phyloP scores from a whole-genome alignment of 2,113 vertebrate species.

The Trichomycterus rosablanca region DNA sequence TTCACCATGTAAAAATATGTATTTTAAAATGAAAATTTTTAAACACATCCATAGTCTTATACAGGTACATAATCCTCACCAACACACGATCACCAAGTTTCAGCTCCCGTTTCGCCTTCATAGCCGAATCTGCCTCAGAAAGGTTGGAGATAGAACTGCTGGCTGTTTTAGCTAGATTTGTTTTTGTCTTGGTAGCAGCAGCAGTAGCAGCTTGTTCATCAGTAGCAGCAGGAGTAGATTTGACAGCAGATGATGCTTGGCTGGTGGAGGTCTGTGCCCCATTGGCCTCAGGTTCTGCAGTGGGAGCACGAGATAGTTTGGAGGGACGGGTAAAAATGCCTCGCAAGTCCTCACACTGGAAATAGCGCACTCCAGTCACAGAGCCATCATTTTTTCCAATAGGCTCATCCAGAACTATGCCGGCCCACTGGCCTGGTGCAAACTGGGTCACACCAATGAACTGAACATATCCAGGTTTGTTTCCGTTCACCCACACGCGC shows the following conservation, averaged over 20 bases:
- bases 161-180: constrained; percentile 72
- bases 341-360: constrained; percentile 83
- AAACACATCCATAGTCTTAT: too few species aligned
- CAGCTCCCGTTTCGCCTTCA: constrained; percentile 80
- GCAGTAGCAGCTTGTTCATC: not conserved
- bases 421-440: constrained; percentile 93
- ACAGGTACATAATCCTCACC: constrained; percentile 56
- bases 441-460: constrained; percentile 92
- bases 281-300: constrained; percentile 75
- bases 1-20: too few species aligned
- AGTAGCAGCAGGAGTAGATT: constrained; percentile 29
- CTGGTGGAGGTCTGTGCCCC: constrained; percentile 53
- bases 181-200: constrained; percentile 24
- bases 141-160: constrained; percentile 81
- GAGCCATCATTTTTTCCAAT: constrained; percentile 95
- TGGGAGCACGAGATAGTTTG: constrained; percentile 71
- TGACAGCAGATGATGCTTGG: constrained; percentile 55
- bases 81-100: constrained; percentile 79
- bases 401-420: constrained; percentile 85
- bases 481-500: constrained; percentile 91
- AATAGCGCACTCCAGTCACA: constrained; percentile 86
- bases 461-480: constrained; percentile 88
- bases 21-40: too few species aligned
- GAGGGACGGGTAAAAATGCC: constrained; percentile 94
- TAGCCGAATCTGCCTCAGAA: constrained; percentile 76